Conservation (phyloP, 1,140 invertebrate species). For the Pachypeltis micranthus region DNA sequence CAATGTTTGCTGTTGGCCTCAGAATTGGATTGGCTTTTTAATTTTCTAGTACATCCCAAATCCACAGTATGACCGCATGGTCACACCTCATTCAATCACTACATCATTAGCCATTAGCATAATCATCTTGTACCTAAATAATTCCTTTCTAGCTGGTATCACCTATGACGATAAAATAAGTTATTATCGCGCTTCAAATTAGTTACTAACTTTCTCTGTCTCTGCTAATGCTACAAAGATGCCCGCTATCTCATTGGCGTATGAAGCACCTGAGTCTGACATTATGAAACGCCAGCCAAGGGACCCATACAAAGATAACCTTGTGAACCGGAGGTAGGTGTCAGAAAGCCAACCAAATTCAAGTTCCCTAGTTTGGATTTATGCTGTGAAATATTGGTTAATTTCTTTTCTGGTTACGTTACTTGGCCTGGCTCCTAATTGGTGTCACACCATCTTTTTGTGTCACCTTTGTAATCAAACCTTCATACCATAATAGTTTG, state of each 20-base stretch:
- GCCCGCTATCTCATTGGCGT: constrained; percentile 92
- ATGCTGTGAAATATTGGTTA: background rate
- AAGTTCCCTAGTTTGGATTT: background rate
- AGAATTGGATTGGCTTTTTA: no score
- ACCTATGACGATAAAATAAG: background rate
- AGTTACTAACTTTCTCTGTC: constrained; percentile 24
- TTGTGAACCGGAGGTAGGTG: constrained; percentile 81
- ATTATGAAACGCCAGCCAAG: constrained; percentile 94
- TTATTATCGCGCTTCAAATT: background rate
- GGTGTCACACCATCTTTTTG: no score
- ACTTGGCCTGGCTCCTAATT: no score
- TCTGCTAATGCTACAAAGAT: constrained; percentile 44
- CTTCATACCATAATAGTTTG: no score
- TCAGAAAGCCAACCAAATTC: background rate
- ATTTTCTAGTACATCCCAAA: no score
- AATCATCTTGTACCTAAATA: no score
- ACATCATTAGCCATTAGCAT: background rate
- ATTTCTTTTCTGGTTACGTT: no score
- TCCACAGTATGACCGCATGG: background rate
- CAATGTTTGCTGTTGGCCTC: no score
- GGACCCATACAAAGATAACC: constrained; percentile 86
- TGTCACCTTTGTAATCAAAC: no score
- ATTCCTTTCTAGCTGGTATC: no score
- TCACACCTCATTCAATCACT: constrained; percentile 3
- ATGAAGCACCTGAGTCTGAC: constrained; percentile 90